These are phyloP conservation scores for Drosophila hydei DNA, from an alignment of 1,140 invertebrate species.

Conservation along the genomic window DNA sequence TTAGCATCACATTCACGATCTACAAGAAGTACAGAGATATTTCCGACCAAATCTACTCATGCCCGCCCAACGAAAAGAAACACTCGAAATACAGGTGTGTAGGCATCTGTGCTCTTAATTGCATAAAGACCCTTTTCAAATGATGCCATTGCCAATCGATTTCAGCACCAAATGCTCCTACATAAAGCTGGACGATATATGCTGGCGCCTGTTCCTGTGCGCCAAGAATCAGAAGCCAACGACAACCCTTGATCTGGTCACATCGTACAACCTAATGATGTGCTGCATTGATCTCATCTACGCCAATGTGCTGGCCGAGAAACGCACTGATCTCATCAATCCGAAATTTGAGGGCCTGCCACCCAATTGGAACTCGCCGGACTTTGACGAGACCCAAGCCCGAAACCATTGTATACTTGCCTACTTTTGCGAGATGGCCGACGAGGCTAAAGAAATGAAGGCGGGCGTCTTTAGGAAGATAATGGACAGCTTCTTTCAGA, in stretches of 20 bases:
- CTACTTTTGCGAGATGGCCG: conserved; percentile 91
- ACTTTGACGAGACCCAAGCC: conserved; percentile 87
- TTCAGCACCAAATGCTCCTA: conserved; percentile 86
- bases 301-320: conserved; percentile 92
- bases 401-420: conserved; percentile 93
- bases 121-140: too few species aligned
- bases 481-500: conserved; percentile 91
- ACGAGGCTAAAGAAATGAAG: conserved; percentile 96
- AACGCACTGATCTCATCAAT: conserved; percentile 94
- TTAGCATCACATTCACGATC: conserved; percentile 96
- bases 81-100: conserved; percentile 88
- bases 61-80: conserved; percentile 87
- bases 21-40: conserved; percentile 97
- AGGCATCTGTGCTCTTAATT: not conserved
- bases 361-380: conserved; percentile 87
- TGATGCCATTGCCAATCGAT: too few species aligned
- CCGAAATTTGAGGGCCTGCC: conserved; percentile 92
- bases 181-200: conserved; percentile 94
- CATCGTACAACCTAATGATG: conserved; percentile 95
- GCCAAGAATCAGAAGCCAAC: conserved; percentile 94
- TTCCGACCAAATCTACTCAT: conserved; percentile 91
- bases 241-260: conserved; percentile 96
- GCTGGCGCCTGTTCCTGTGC: conserved; percentile 96
- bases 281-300: conserved; percentile 96
- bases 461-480: conserved; percentile 91